Percentiles rank a stretch among this genome's conserved stretches.
phyloP scores from a whole-genome alignment of 1,140 invertebrate species.

The Rhopalosiphum maidis region DNA sequence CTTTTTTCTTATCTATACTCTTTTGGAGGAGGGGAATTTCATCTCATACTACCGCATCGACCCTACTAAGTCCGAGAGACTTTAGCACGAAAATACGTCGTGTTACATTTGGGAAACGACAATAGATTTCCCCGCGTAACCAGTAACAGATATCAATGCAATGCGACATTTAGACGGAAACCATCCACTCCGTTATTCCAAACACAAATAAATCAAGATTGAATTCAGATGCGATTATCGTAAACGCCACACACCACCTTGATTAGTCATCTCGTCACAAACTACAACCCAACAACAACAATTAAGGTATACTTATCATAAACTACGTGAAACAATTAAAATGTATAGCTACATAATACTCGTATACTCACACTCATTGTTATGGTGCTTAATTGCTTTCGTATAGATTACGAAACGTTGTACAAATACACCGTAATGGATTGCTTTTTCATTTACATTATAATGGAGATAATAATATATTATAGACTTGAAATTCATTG shows the following conservation, averaged over 20 bases:
- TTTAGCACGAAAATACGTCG: not conserved
- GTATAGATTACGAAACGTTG: not conserved
- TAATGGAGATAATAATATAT: not conserved
- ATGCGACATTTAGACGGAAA: not conserved
- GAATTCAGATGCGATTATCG: not conserved
- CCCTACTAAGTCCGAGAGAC: not conserved
- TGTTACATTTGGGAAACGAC: not conserved
- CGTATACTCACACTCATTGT: not conserved
- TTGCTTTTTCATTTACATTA: not conserved
- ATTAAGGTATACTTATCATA: not conserved
- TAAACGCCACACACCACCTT: not conserved
- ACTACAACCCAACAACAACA: conserved; percentile 12
- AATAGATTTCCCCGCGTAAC: not conserved
- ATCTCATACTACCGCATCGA: not conserved
- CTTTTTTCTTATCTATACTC: not conserved
- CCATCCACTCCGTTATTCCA: not conserved
- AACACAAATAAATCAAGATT: not conserved
- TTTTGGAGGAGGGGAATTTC: not conserved
- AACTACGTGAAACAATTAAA: not conserved
- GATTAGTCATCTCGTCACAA: not conserved
- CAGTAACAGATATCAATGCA: not conserved
- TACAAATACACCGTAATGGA: not conserved
- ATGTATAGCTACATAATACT: not conserved
- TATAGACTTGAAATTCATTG: not conserved
- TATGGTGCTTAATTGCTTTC: not conserved